Percentiles rank a stretch among this genome's conserved stretches.
Conservation (phyloP, 2,888 invertebrate species). For the Lampropteryx suffumata region DNA sequence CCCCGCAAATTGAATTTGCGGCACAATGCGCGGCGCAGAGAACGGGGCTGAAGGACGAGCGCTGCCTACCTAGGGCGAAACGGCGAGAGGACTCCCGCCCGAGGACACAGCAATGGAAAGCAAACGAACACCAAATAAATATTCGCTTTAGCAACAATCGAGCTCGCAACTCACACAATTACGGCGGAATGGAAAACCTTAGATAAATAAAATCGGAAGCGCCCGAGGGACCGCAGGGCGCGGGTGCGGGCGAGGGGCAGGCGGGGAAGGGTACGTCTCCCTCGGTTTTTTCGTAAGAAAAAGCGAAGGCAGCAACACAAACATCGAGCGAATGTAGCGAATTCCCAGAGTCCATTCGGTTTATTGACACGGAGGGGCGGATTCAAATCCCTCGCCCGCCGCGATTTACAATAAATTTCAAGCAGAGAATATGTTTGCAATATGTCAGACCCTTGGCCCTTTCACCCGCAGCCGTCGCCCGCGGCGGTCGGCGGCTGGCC, state of each 20-base stretch:
- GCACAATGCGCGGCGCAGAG: conserved; percentile 63
- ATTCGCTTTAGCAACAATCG: conserved; percentile 80
- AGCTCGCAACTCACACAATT: conserved; percentile 78
- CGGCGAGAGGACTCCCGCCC: too few species aligned
- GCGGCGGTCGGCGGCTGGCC: conserved; percentile 11
- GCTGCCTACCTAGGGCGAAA: conserved; percentile 1
- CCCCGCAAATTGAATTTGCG: conserved; percentile 76
- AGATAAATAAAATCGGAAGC: conserved; percentile 79
- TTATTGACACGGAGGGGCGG: conserved; percentile 67
- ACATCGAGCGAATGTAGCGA: conserved; percentile 76
- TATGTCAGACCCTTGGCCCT: conserved; percentile 69
- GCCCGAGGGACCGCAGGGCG: conserved; percentile 42
- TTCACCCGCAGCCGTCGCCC: conserved; percentile 33
- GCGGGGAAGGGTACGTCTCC: too few species aligned
- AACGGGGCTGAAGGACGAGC: conserved; percentile 24
- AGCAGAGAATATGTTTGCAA: conserved; percentile 79
- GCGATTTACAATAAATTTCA: conserved; percentile 80
- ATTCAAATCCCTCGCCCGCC: conserved; percentile 70
- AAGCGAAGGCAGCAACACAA: conserved; percentile 75
- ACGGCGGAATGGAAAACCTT: conserved; percentile 79
- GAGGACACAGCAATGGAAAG: conserved; percentile 57
- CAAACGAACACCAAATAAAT: conserved; percentile 77
- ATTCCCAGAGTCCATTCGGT: conserved; percentile 78
- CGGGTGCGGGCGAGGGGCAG: conserved; percentile 37
- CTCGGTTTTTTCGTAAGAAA: conserved; percentile 59